Conservation (phyloP, 1,140 invertebrate genomes). For the Drosophila nigrodunni region DNA sequence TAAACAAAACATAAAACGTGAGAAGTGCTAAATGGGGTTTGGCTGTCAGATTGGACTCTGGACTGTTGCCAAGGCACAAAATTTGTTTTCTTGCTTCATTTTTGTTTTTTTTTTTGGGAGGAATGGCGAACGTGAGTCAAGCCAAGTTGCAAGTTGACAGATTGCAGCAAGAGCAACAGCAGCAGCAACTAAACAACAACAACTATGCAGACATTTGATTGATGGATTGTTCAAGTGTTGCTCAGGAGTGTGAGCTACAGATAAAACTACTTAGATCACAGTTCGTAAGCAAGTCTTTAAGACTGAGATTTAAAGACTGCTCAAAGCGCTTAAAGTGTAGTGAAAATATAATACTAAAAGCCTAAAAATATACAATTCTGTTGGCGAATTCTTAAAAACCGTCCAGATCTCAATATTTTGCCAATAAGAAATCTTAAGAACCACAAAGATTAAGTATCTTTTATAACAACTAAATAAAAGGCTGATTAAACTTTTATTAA, state of each 20-base stretch:
- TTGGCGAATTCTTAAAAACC: too few species aligned
- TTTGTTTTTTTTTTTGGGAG: constrained; percentile 4
- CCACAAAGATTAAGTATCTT: too few species aligned
- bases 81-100: constrained; percentile 3
- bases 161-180: constrained; percentile 22
- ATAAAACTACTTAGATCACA: constrained; percentile 11
- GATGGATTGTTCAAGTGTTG: constrained; percentile 20
- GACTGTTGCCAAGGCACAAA: constrained; percentile 37
- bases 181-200: constrained; percentile 8
- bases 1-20: not conserved
- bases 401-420: too few species aligned
- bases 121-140: constrained; percentile 27
- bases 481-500: not conserved
- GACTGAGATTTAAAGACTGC: constrained; percentile 7
- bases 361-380: too few species aligned
- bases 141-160: constrained; percentile 35
- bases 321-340: not conserved
- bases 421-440: too few species aligned
- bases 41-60: constrained; percentile 4
- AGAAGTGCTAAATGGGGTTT: constrained; percentile 25
- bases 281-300: constrained; percentile 9
- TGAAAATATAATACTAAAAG: not conserved
- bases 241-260: not conserved
- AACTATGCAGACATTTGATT: constrained; percentile 36
- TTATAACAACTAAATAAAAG: too few species aligned